Evolutionary conservation across 2,113 vertebrate genomes (phyloP), one percentile per base, ranked within the genome.

Genomic region (Salvelinus namaycush): DNA sequence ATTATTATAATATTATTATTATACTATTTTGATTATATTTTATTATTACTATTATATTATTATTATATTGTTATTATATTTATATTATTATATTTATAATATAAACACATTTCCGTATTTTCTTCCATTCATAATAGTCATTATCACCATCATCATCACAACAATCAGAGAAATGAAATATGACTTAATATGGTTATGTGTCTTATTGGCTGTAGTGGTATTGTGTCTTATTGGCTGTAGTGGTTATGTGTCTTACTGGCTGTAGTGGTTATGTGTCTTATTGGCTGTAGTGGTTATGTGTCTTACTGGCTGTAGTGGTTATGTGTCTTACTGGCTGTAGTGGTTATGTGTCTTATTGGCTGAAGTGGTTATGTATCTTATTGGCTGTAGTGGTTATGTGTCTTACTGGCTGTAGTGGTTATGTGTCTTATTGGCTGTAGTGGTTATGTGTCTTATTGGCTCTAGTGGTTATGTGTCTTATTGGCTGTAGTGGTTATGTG

Each of bases 381-480:
- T 3, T 66, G 48, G 65, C 11, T 73, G 86, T 70, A 70, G 79
- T 80, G 73, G 89, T 87, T 88, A 89, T 87, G 81, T 51, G 48
- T 14, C 9, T 51, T 14, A 51, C 0, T 51, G 49, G 13, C 49
- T 51, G 49, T 51, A 16, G 13, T 51, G 26, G 64, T 72, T 83
- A 78, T 83, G 86, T 76, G 60, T 79, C 13, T 29, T 68, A 39
- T 8, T 66, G 48, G 62, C 9, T 73, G 86, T 70, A 70, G 79
- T 80, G 73, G 89, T 87, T 88, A 89, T 87, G 81, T 54, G 14
- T 18, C 12, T 54, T 54, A 54, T 1, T 54, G 49, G 49, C 49
- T 54, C 14, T 54, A 54, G 49, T 54, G 27, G 27, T 73, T 83
- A 78, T 82, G 86, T 76, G 60, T 79, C 13, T 31, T 69, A 44